Conservation (phyloP, 2,113 vertebrate genomes). For the Rallus limicola region DNA sequence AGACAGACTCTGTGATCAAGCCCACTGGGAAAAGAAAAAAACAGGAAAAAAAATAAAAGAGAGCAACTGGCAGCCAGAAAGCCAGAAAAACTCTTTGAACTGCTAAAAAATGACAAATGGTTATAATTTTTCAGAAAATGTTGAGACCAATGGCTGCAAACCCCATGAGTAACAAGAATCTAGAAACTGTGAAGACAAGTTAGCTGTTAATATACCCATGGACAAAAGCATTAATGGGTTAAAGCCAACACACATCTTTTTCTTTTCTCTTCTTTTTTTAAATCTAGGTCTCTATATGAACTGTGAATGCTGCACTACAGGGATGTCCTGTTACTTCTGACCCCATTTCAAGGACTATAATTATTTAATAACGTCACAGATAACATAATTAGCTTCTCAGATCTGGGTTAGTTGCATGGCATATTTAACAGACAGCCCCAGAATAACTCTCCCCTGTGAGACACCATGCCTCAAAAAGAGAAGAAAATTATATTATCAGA, state of each 20-base stretch:
- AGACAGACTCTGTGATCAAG: neutral
- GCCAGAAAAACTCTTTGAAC: neutral
- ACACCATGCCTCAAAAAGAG: neutral
- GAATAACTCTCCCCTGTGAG: neutral
- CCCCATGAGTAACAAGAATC: neutral
- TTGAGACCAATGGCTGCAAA: neutral
- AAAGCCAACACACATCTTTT: neutral
- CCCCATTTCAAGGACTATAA: slow-evolving; percentile 2
- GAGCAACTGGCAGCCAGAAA: neutral
- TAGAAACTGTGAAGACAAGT: neutral
- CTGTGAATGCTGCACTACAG: neutral
- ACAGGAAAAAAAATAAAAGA: too few relatives aligned
- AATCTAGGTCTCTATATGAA: neutral
- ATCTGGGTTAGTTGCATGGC: neutral
- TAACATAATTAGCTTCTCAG: slow-evolving; percentile 14
- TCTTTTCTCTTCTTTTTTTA: accelerated
- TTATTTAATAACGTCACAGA: slow-evolving; percentile 32
- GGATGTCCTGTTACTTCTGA: neutral
- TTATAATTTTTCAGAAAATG: neutral
- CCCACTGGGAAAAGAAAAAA: accelerated
- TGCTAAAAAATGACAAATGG: neutral
- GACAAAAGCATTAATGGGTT: neutral
- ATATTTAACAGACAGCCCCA: slow-evolving; percentile 32
- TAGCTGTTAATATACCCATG: neutral
- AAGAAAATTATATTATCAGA: neutral